A percentile compares a stretch with the other conserved stretches of the same genome.
These are phyloP conservation scores for Bilobella aurantiaca DNA, from an alignment of 1,140 invertebrate genomes.

Conservation along the genomic window DNA sequence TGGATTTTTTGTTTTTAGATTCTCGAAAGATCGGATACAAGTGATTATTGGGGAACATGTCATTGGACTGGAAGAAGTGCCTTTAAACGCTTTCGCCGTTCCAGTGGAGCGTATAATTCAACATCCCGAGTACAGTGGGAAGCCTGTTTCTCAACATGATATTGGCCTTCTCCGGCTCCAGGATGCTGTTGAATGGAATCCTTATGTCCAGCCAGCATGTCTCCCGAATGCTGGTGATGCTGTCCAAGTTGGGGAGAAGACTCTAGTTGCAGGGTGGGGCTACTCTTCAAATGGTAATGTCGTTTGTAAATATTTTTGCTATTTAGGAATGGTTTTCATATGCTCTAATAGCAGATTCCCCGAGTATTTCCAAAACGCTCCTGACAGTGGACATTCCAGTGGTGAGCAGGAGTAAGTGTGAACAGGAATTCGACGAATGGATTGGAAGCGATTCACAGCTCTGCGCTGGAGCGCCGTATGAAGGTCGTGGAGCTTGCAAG, in stretches of 20 bases:
- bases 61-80: neutral
- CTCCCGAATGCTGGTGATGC: neutral
- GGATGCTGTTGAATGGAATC: conserved; percentile 4
- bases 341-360: neutral
- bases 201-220: conserved; percentile 10
- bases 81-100: neutral
- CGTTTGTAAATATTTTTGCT: neutral
- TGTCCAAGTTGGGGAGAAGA: neutral
- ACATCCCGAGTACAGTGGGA: neutral
- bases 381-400: conserved; percentile 10
- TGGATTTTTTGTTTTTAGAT: neutral
- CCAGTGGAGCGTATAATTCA: neutral
- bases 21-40: conserved; percentile 1
- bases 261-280: conserved; percentile 8
- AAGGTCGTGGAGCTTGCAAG: conserved; percentile 7
- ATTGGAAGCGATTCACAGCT: neutral
- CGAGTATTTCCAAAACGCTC: neutral
- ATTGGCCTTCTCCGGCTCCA: conserved; percentile 3
- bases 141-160: neutral
- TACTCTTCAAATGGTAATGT: neutral
- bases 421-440: conserved; percentile 6
- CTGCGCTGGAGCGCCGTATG: neutral
- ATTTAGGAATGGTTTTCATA: neutral
- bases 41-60: conserved; percentile 8
- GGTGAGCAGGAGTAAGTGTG: neutral